A percentile compares a stretch with the other conserved stretches of the same genome.
Evolutionary conservation across 2,888 invertebrate genomes (phyloP).

Genomic region (Caenorhabditis zanzibari): DNA sequence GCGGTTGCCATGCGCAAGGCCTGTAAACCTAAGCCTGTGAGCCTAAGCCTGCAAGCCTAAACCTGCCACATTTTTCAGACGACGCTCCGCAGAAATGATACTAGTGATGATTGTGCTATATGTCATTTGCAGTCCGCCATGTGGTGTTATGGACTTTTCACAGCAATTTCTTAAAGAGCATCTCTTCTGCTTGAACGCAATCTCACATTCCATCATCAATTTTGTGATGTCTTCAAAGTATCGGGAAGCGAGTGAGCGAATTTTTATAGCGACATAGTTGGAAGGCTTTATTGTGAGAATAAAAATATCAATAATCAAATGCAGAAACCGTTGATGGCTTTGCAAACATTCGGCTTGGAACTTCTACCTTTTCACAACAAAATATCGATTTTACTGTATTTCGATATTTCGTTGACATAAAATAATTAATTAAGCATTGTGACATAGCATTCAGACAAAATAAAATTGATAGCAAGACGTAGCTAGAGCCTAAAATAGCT

Average conservation of each 20-base stretch:
- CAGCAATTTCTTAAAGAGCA: too few relatives aligned
- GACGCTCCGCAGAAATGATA: not conserved
- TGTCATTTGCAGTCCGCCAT: not conserved
- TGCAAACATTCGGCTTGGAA: not conserved
- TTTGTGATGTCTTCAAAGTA: constrained; percentile 24
- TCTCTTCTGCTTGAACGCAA: constrained; percentile 22
- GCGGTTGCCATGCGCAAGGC: too few relatives aligned
- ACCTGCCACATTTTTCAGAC: too few relatives aligned
- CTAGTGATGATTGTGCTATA: not conserved
- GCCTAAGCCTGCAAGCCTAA: too few relatives aligned
- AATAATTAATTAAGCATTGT: not conserved
- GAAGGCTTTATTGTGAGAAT: too few relatives aligned
- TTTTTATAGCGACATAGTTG: too few relatives aligned
- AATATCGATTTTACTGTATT: not conserved
- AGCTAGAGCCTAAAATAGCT: not conserved
- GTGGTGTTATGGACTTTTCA: not conserved
- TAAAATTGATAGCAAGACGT: not conserved
- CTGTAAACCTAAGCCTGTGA: too few relatives aligned
- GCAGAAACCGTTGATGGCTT: not conserved
- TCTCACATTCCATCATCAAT: constrained; percentile 5
- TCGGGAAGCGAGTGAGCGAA: not conserved
- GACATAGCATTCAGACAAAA: constrained; percentile 7
- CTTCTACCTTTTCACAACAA: not conserved
- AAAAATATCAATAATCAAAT: too few relatives aligned
- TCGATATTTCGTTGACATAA: not conserved